Evolutionary conservation across 2,797 vertebrate species (phyloP), one percentile per base, ranked within the genome.

Genomic region (Luscinia luscinia): DNA sequence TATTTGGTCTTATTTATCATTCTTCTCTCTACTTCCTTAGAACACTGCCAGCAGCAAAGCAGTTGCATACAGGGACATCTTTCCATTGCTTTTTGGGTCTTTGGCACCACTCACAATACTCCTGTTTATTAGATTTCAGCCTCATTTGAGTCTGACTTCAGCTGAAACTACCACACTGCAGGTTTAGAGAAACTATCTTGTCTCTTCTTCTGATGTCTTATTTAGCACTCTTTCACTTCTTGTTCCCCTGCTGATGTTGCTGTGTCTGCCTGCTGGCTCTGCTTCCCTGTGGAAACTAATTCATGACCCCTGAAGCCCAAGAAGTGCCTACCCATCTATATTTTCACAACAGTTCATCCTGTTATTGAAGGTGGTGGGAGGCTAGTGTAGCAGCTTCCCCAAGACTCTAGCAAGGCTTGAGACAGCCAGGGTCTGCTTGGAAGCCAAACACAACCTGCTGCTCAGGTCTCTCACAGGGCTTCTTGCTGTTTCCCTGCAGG

Each of bases 401-500:
- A 70, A 24, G 38, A 28, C 19, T 36, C 21, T 34, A 34, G 66
- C 36, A 87, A 74, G 70, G 52, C 68, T 85, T 84, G 12, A 74
- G 74, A 9, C 21, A 84, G 46, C 12, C 41, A 34, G 12, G 18
- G 15, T 51, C 48, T 24, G 43, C 48, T 69, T 74, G 64, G 45
- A 59, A 91, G 49, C 41, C 2, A 3, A 51, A 54, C 1, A 2
- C 58, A 57, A 49, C 30, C 61, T 79, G n/a, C 76, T 85, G 41
- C 43, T 20, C 32, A 28, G 46, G 22, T 74, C 28, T 54, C 62
- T 95, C 40, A 86, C 1, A 11, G 45, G 46, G 28, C 61, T 58
- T 52, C 78, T 76, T 68, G 38, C 38, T 93, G 8, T 13, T 84
- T 73, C 66, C 68, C 76, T n/a, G 78, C 88, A 99, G 99, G 96